Percentiles rank a stretch among this genome's conserved stretches.
Evolutionary conservation across 2,888 invertebrate species (phyloP).

Genomic region (Furcula furcula): DNA sequence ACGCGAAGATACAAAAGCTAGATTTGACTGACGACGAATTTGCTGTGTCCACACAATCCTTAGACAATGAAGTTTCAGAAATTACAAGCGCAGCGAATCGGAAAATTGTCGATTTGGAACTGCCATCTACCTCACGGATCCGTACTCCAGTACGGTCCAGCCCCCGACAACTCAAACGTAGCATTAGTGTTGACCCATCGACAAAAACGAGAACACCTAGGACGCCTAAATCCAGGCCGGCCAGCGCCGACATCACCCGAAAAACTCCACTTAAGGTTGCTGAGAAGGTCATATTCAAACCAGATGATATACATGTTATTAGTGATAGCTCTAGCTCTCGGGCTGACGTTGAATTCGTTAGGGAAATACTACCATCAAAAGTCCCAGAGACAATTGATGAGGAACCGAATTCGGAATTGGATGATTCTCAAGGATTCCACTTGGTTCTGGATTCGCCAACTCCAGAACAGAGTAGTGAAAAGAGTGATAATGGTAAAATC

Average conservation of each 20-base stretch:
- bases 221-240: constrained; percentile 60
- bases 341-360: constrained; percentile 52
- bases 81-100: constrained; percentile 50
- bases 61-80: constrained; percentile 66
- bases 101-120: constrained; percentile 40
- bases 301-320: constrained; percentile 25
- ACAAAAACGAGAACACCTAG: constrained; percentile 59
- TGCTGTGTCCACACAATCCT: constrained; percentile 46
- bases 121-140: constrained; percentile 57
- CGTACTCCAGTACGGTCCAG: constrained; percentile 57
- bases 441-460: constrained; percentile 56
- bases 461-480: constrained; percentile 27
- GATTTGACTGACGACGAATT: constrained; percentile 45
- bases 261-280: constrained; percentile 50
- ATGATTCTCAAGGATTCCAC: constrained; percentile 71
- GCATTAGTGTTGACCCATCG: constrained; percentile 63
- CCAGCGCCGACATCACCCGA: constrained; percentile 58
- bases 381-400: constrained; percentile 52
- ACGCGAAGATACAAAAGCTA: constrained; percentile 62
- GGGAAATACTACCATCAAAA: constrained; percentile 46
- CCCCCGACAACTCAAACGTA: constrained; percentile 62
- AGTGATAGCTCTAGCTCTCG: constrained; percentile 40
- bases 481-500: constrained; percentile 30
- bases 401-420: constrained; percentile 50
- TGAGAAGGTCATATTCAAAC: constrained; percentile 31